Evolutionary conservation across 2,888 invertebrate genomes (phyloP).

Genomic region (Ectropis crepuscularia): DNA sequence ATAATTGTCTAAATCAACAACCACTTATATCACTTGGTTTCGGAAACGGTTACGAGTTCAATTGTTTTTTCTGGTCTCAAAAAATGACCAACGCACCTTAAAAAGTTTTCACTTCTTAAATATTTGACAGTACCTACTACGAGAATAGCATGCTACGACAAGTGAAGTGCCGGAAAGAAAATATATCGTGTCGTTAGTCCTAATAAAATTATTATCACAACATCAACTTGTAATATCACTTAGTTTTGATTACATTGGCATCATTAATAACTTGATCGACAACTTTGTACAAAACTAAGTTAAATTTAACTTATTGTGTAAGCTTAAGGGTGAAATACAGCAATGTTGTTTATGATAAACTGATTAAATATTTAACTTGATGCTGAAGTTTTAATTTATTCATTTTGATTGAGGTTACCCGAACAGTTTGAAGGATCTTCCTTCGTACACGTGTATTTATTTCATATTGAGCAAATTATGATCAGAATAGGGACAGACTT

Average conservation of each 20-base stretch:
- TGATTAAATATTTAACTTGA: conserved; percentile 19
- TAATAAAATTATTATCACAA: conserved; percentile 9
- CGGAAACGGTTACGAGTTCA: no score
- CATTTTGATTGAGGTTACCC: conserved; percentile 6
- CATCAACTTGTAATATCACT: conserved; percentile 26
- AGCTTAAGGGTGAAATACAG: conserved; percentile 13
- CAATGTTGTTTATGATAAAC: conserved; percentile 26
- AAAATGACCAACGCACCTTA: no score
- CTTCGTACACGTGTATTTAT: background rate
- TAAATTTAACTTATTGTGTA: conserved; percentile 20
- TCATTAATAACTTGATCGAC: conserved; percentile 19
- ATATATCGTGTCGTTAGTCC: conserved; percentile 12
- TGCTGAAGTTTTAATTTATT: conserved; percentile 28
- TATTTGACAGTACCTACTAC: no score
- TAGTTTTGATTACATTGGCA: conserved; percentile 20
- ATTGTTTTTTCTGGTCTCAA: no score
- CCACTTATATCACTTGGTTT: no score
- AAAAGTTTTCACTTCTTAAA: no score
- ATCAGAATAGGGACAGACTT: background rate
- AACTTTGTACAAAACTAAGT: conserved; percentile 20
- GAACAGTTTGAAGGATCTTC: background rate
- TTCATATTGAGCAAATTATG: background rate
- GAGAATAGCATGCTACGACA: no score
- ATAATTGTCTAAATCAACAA: no score
- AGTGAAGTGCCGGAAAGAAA: no score